Percentiles rank a stretch among this genome's conserved stretches.
Evolutionary conservation across 2,888 invertebrate genomes (phyloP).

Genomic region (Scaptomyza flava): DNA sequence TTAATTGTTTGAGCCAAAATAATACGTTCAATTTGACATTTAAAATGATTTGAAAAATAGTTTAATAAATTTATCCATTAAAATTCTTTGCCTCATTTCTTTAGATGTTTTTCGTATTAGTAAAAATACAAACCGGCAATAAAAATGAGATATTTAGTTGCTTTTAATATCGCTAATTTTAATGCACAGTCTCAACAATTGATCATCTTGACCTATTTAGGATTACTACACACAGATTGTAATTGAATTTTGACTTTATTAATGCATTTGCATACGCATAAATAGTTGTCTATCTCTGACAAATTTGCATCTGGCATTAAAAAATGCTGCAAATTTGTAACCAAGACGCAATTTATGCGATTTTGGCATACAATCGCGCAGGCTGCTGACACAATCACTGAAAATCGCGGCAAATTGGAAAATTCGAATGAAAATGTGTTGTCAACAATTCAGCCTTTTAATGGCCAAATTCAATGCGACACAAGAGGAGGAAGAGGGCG

Average conservation of each 20-base stretch:
- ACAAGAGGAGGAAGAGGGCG: background rate
- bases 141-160: no score
- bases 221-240: constrained; percentile 1
- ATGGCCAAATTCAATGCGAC: constrained; percentile 41
- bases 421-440: constrained; percentile 50
- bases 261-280: constrained; percentile 32
- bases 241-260: constrained; percentile 5
- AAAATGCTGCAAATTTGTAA: constrained; percentile 74
- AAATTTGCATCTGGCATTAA: constrained; percentile 59
- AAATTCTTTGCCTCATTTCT: background rate
- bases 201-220: constrained; percentile 19
- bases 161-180: background rate
- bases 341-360: constrained; percentile 61
- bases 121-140: background rate
- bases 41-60: no score
- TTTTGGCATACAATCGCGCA: constrained; percentile 31
- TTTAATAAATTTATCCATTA: background rate
- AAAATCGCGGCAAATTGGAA: constrained; percentile 64
- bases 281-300: constrained; percentile 30
- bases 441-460: constrained; percentile 65
- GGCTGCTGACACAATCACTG: constrained; percentile 68
- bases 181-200: constrained; percentile 12
- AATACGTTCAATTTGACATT: background rate
- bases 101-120: background rate
- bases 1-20: background rate